phyloP scores from a whole-genome alignment of 1,140 invertebrate species.

The Proctacanthus coquilletti region DNA sequence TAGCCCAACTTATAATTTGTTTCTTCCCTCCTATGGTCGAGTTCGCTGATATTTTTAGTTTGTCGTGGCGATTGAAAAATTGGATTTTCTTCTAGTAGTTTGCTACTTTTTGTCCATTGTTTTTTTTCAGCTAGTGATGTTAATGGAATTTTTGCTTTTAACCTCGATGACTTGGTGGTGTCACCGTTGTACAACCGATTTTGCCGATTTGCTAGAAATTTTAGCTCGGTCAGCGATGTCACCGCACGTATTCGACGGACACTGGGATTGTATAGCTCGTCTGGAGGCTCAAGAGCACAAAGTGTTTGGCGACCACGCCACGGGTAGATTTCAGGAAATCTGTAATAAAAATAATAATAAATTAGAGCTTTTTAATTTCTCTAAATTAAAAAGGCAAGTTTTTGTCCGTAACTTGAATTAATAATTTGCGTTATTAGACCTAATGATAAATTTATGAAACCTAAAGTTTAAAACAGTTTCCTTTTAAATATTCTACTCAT shows the following conservation, averaged over 20 bases:
- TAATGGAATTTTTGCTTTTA: not conserved
- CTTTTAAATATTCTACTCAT: no score
- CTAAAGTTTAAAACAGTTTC: no score
- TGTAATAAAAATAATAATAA: conserved; percentile 17
- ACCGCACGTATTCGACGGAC: conserved; percentile 17
- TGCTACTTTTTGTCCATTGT: conserved; percentile 1
- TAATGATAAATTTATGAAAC: no score
- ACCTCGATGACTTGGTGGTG: not conserved
- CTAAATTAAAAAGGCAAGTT: no score
- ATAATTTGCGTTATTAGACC: no score
- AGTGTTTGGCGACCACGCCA: conserved; percentile 17
- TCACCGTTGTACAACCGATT: not conserved
- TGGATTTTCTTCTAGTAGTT: conserved; percentile 3
- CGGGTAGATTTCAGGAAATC: conserved; percentile 19
- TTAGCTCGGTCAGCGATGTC: conserved; percentile 16
- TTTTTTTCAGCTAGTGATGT: not conserved
- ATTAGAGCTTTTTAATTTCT: no score
- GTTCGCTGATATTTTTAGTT: conserved; percentile 8
- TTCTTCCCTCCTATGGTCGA: conserved; percentile 8
- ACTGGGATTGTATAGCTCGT: conserved; percentile 19
- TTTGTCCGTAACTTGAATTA: no score
- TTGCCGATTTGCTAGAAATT: conserved; percentile 15
- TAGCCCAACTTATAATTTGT: conserved; percentile 11
- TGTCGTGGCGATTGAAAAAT: conserved; percentile 5
- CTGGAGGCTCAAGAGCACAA: conserved; percentile 9